Percentiles rank a stretch among this genome's conserved stretches.
Evolutionary conservation across 2,888 invertebrate species (phyloP).

Genomic region (Drosophila prolongata): DNA sequence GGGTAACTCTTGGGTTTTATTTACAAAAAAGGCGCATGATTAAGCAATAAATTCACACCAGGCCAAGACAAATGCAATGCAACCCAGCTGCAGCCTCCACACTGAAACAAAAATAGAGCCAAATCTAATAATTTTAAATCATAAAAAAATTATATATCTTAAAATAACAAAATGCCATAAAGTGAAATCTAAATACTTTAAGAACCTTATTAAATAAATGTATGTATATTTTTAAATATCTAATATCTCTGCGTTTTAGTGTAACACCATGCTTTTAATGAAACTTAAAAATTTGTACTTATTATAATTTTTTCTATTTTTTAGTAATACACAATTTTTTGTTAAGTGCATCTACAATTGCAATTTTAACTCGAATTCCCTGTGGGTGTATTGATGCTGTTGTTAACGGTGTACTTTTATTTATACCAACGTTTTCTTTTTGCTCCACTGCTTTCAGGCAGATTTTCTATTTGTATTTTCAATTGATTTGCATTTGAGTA

Average conservation of each 20-base stretch:
- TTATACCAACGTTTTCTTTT: conserved; percentile 14
- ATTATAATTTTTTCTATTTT: background rate
- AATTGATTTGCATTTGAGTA: conserved; percentile 51
- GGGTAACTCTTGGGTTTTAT: conserved; percentile 4
- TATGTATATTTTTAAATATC: too few species aligned
- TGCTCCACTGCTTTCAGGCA: conserved; percentile 17
- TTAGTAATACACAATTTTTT: background rate
- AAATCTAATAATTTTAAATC: background rate
- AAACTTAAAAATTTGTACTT: too few species aligned
- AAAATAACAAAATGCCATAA: too few species aligned
- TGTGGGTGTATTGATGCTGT: conserved; percentile 35
- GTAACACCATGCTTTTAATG: too few species aligned
- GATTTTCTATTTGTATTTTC: conserved; percentile 50
- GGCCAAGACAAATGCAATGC: conserved; percentile 22
- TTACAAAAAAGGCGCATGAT: conserved; percentile 60
- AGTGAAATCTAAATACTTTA: too few species aligned
- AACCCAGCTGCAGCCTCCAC: conserved; percentile 5
- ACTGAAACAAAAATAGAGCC: conserved; percentile 8
- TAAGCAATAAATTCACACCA: conserved; percentile 74
- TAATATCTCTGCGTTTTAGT: too few species aligned
- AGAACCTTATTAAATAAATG: too few species aligned
- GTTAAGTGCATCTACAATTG: conserved; percentile 9
- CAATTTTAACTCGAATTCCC: conserved; percentile 3
- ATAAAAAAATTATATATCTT: background rate
- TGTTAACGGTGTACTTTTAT: conserved; percentile 53